phyloP scores from a whole-genome alignment of 2,797 vertebrate species.

The Sciurus carolinensis region DNA sequence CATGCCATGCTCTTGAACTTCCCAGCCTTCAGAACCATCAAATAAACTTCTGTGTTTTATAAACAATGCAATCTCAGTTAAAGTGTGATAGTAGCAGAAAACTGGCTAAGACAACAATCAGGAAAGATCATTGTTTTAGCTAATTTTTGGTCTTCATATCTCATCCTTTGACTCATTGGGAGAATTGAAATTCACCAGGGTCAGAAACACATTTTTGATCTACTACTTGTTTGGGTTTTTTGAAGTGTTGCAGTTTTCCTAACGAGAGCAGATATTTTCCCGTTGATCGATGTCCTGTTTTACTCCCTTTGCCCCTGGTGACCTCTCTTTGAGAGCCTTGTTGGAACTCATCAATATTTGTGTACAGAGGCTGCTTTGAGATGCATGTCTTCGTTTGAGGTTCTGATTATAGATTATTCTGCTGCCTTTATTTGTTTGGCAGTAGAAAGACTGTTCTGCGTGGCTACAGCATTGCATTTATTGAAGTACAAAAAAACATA shows the following conservation, averaged over 20 bases:
- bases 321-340: background rate
- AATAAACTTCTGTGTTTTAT: background rate
- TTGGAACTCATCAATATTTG: background rate
- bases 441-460: constrained; percentile 15
- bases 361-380: background rate
- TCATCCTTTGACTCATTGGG: background rate
- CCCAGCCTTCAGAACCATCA: background rate
- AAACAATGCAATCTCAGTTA: too few species aligned
- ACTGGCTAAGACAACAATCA: background rate
- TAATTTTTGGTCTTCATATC: background rate
- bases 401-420: constrained; percentile 37
- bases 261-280: background rate
- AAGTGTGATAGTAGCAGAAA: background rate
- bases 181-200: background rate
- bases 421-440: constrained; percentile 39
- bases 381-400: background rate
- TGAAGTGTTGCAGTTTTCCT: background rate
- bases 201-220: background rate
- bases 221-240: background rate
- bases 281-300: background rate
- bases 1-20: background rate
- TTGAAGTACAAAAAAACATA: constrained; percentile 50
- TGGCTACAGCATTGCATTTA: background rate
- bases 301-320: background rate
- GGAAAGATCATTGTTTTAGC: background rate